Evolutionary conservation across 1,140 invertebrate genomes (phyloP).

Genomic region (Listronotus bonariensis): DNA sequence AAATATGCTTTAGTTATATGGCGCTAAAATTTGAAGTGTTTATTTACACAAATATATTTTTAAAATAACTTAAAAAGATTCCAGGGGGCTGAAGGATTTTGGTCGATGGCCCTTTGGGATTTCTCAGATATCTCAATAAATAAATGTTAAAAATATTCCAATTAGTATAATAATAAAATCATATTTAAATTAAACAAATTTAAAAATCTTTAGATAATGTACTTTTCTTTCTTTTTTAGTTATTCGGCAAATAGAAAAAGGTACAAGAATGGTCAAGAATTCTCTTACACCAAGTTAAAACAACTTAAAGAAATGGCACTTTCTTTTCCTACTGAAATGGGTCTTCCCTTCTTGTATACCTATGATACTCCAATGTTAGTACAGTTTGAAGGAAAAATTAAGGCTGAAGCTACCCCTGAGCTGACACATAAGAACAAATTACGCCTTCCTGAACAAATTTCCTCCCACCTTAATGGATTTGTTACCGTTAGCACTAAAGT

Average conservation of each 20-base stretch:
- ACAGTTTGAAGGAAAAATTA: constrained; percentile 57
- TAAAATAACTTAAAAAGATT: too few relatives aligned
- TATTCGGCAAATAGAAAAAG: constrained; percentile 51
- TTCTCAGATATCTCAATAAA: background rate
- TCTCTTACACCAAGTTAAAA: constrained; percentile 62
- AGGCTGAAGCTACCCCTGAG: constrained; percentile 54
- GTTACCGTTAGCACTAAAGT: constrained; percentile 58
- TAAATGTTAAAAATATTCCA: too few relatives aligned
- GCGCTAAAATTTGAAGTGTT: too few relatives aligned
- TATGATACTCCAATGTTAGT: constrained; percentile 61
- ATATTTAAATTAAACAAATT: too few relatives aligned
- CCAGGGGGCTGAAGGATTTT: too few relatives aligned
- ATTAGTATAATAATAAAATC: too few relatives aligned
- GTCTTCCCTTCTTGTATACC: constrained; percentile 68
- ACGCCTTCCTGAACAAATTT: constrained; percentile 48
- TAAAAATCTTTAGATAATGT: too few relatives aligned
- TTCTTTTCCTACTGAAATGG: constrained; percentile 68
- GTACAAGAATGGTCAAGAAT: constrained; percentile 56
- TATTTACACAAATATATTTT: too few relatives aligned
- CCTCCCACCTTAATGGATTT: constrained; percentile 56
- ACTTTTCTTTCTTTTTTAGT: constrained; percentile 41
- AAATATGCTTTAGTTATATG: too few relatives aligned
- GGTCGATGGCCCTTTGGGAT: too few relatives aligned
- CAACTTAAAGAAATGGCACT: constrained; percentile 61
- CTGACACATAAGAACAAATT: constrained; percentile 39